A percentile compares a stretch with the other conserved stretches of the same genome.
These are phyloP conservation scores for Cynopterus brachyotis DNA, from an alignment of 2,113 vertebrate genomes.

Conservation along the genomic window DNA sequence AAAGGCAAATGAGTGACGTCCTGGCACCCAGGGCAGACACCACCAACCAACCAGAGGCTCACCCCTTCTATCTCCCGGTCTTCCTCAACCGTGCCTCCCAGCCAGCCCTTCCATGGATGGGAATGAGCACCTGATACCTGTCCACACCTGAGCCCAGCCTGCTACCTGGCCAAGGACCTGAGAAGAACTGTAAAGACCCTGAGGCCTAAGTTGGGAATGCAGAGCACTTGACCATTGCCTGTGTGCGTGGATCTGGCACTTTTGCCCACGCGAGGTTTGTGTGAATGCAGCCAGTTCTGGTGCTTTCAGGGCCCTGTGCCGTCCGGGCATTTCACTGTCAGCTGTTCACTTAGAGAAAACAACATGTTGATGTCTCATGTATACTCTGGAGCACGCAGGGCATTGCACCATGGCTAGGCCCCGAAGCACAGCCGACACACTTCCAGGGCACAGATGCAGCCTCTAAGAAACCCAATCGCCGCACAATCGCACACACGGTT, in stretches of 20 bases:
- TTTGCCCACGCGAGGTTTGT: accelerated
- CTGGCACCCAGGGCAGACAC: not conserved
- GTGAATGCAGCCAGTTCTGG: accelerated
- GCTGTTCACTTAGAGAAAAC: not conserved
- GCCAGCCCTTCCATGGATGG: not conserved
- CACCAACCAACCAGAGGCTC: not conserved
- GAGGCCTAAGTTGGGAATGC: not conserved
- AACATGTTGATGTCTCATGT: accelerated
- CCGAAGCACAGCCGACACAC: accelerated
- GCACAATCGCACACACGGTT: accelerated
- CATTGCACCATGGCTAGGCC: accelerated
- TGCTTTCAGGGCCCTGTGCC: not conserved
- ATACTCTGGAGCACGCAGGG: not conserved
- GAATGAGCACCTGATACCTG: not conserved
- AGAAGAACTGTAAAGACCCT: not conserved
- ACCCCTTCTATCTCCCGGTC: not conserved
- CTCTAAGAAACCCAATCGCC: accelerated
- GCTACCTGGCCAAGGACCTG: not conserved
- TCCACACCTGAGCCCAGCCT: not conserved
- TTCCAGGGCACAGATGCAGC: not conserved
- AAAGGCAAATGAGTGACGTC: not conserved
- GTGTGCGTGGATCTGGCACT: accelerated
- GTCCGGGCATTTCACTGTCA: not conserved
- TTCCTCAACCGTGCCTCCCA: not conserved
- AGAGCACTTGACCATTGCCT: too few relatives aligned